These are phyloP conservation scores for Kradibia gibbosae DNA, from an alignment of 1,140 invertebrate species.

Conservation along the genomic window DNA sequence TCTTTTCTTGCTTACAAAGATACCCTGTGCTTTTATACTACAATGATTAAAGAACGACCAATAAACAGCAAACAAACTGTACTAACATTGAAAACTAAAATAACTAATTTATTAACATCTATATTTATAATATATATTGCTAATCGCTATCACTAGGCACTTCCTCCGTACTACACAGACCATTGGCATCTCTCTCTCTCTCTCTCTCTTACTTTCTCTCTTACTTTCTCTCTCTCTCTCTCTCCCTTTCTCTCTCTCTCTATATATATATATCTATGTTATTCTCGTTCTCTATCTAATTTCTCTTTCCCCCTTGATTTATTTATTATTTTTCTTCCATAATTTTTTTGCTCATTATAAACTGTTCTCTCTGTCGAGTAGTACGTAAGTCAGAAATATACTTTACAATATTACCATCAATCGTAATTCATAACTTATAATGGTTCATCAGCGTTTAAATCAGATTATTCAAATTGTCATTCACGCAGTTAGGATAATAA, in stretches of 20 bases:
- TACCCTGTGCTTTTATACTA: conserved; percentile 15
- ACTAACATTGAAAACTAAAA: conserved; percentile 32
- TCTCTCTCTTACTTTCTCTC: conserved; percentile 32
- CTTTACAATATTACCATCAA: conserved; percentile 41
- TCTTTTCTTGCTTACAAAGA: conserved; percentile 19
- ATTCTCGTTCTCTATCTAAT: conserved; percentile 33
- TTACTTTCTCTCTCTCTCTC: conserved; percentile 20
- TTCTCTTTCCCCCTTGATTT: background rate
- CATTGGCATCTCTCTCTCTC: conserved; percentile 51
- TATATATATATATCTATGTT: conserved; percentile 36
- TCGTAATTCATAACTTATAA: conserved; percentile 33
- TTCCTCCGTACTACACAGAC: conserved; percentile 53
- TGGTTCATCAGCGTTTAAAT: conserved; percentile 33
- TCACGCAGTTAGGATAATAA: conserved; percentile 36
- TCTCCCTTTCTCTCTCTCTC: conserved; percentile 28
- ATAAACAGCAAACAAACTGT: conserved; percentile 16
- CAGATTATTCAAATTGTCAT: conserved; percentile 39
- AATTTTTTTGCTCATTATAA: conserved; percentile 9
- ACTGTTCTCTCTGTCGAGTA: conserved; percentile 47
- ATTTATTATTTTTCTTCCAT: conserved; percentile 13
- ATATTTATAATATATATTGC: conserved; percentile 40
- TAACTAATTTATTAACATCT: conserved; percentile 33
- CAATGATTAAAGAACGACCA: conserved; percentile 17
- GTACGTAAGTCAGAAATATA: conserved; percentile 31
- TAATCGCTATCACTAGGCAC: conserved; percentile 53